Percentiles rank a stretch among this genome's conserved stretches.
Conservation (phyloP, 2,113 vertebrate genomes). For the Catharus minimus region DNA sequence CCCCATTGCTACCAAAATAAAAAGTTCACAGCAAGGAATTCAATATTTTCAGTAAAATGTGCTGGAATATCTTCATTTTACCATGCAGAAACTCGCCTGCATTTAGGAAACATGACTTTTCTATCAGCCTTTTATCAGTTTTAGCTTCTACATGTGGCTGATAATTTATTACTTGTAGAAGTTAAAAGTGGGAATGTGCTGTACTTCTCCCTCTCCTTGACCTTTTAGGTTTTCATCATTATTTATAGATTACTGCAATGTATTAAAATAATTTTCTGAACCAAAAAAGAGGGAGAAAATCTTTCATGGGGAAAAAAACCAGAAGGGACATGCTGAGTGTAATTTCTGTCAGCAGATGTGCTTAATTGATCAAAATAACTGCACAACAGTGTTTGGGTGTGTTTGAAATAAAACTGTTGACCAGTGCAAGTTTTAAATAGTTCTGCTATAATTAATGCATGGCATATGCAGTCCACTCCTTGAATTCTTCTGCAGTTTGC, state of each 20-base stretch:
- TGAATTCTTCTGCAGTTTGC: neutral
- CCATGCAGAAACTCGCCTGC: neutral
- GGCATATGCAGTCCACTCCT: neutral
- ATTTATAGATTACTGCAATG: neutral
- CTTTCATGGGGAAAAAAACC: neutral
- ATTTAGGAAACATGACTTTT: neutral
- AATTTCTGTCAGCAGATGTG: neutral
- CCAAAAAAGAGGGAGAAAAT: too few relatives aligned
- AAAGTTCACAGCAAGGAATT: neutral
- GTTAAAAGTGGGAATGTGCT: neutral
- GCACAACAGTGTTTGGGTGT: neutral
- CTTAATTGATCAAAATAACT: neutral
- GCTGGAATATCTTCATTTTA: neutral
- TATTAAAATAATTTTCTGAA: neutral
- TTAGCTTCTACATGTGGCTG: neutral
- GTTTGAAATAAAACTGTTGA: neutral
- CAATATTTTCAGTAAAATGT: neutral
- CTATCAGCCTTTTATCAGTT: neutral
- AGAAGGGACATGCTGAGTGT: neutral
- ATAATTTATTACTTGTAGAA: constrained; percentile 2
- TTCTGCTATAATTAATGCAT: neutral
- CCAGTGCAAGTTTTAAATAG: neutral
- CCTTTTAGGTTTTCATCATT: neutral
- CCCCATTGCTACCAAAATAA: too few relatives aligned
- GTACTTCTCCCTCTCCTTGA: constrained; percentile 10